A percentile compares a stretch with the other conserved stretches of the same genome.
These are phyloP conservation scores for Cryptus viduatorius DNA, from an alignment of 2,888 invertebrate genomes.

Conservation along the genomic window DNA sequence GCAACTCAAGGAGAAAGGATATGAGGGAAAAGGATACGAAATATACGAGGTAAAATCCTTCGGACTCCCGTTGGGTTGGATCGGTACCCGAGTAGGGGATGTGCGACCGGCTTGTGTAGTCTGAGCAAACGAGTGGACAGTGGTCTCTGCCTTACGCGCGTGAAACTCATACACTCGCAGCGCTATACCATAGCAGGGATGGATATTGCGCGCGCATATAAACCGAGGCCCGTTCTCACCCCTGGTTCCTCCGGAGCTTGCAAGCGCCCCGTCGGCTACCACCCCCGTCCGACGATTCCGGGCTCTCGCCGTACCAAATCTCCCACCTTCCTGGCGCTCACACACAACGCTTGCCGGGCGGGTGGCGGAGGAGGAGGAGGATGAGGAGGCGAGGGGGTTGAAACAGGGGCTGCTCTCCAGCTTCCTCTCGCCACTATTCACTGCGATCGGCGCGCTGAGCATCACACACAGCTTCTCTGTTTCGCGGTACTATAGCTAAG, in stretches of 20 bases:
- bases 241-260: conserved; percentile 37
- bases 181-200: conserved; percentile 15
- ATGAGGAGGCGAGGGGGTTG: conserved; percentile 41
- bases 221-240: conserved; percentile 41
- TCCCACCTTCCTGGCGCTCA: conserved; percentile 52
- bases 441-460: conserved; percentile 22
- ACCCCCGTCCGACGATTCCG: conserved; percentile 47
- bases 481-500: conserved; percentile 43
- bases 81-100: conserved; percentile 26
- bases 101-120: conserved; percentile 44
- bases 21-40: conserved; percentile 31
- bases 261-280: conserved; percentile 45
- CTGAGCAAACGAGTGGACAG: conserved; percentile 73
- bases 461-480: conserved; percentile 46
- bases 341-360: conserved; percentile 65
- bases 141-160: conserved; percentile 75
- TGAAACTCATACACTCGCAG: conserved; percentile 28
- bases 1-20: conserved; percentile 27
- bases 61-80: not conserved
- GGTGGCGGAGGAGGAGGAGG: too few relatives aligned
- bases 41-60: conserved; percentile 17
- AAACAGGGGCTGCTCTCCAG: conserved; percentile 66
- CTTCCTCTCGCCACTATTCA: conserved; percentile 81
- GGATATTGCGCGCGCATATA: conserved; percentile 63
- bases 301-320: conserved; percentile 44